These are phyloP conservation scores for Calephelis perditalis DNA, from an alignment of 2,888 invertebrate genomes.

Conservation along the genomic window DNA sequence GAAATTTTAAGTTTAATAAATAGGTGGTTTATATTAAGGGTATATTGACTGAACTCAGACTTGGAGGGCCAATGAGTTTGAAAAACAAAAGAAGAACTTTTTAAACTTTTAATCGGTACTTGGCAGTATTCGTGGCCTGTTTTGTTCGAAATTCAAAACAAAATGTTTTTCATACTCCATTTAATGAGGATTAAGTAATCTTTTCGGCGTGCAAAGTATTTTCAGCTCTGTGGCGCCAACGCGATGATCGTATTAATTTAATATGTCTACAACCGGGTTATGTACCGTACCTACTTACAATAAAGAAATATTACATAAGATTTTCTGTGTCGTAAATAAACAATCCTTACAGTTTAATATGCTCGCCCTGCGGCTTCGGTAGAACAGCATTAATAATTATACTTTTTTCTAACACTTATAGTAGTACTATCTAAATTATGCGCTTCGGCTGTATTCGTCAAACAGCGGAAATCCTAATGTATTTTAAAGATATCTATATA, in stretches of 20 bases:
- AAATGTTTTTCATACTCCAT: neutral
- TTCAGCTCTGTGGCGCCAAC: constrained; percentile 3
- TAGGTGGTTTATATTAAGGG: neutral
- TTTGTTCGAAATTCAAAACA: constrained; percentile 14
- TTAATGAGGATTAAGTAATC: neutral
- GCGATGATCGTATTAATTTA: neutral
- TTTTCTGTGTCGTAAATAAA: too few species aligned
- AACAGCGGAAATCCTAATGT: too few species aligned
- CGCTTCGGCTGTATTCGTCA: too few species aligned
- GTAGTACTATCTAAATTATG: too few species aligned
- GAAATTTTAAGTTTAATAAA: too few species aligned
- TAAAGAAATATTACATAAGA: too few species aligned
- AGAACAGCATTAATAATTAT: too few species aligned
- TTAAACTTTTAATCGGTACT: constrained; percentile 1
- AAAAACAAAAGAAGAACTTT: constrained; percentile 17
- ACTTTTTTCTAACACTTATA: too few species aligned
- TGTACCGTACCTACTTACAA: too few species aligned
- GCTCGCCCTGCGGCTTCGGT: too few species aligned
- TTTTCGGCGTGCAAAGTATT: neutral
- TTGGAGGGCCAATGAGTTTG: constrained; percentile 12
- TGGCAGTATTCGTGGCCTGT: constrained; percentile 12
- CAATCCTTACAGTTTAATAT: too few species aligned
- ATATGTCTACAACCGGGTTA: neutral
- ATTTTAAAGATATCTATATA: too few species aligned
- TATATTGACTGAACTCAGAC: constrained; percentile 15